phyloP scores from a whole-genome alignment of 2,888 invertebrate species.

The Dolomedes plantarius region DNA sequence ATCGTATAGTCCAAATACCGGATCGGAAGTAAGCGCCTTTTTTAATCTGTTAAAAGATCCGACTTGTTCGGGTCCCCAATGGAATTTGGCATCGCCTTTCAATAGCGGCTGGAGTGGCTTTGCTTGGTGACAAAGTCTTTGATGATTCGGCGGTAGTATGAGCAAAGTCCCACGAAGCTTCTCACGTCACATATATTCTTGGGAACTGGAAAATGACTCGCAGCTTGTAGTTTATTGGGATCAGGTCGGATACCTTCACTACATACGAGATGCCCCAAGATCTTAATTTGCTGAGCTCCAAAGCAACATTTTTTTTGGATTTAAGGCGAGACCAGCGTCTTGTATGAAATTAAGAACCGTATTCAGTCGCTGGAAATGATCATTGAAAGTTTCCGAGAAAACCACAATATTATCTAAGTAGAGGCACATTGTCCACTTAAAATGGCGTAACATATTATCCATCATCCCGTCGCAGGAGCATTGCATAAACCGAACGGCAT shows the following conservation, averaged over 20 bases:
- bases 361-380: constrained; percentile 59
- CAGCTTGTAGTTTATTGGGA: constrained; percentile 20
- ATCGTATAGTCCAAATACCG: constrained; percentile 73
- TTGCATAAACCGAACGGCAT: constrained; percentile 74
- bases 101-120: constrained; percentile 32
- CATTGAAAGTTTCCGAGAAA: constrained; percentile 69
- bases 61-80: constrained; percentile 10
- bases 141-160: constrained; percentile 36
- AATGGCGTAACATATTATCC: constrained; percentile 69
- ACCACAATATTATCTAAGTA: constrained; percentile 73
- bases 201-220: not conserved
- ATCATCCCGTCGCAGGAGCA: constrained; percentile 73
- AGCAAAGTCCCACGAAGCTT: not conserved
- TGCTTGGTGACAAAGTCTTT: constrained; percentile 21
- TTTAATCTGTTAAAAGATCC: constrained; percentile 47
- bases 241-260: constrained; percentile 28
- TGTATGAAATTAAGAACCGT: constrained; percentile 66
- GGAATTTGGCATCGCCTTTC: constrained; percentile 27
- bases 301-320: constrained; percentile 73
- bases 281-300: constrained; percentile 40
- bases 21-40: constrained; percentile 44
- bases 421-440: constrained; percentile 70
- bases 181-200: constrained; percentile 26
- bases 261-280: constrained; percentile 52
- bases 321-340: constrained; percentile 71